Conservation (phyloP, 2,797 vertebrate genomes). For the Parambassis ranga region DNA sequence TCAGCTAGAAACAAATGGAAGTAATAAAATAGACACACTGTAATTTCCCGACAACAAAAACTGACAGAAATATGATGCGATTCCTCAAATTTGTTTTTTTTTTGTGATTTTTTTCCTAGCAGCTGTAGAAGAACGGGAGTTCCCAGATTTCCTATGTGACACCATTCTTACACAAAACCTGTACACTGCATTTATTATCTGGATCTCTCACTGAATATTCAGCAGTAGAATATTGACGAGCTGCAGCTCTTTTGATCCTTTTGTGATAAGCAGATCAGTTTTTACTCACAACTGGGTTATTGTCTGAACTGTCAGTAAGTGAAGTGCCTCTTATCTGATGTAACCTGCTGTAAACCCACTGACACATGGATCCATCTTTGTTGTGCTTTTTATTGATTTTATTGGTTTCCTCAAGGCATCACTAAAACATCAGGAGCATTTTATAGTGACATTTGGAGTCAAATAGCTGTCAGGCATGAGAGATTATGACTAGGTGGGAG, state of each 20-base stretch:
- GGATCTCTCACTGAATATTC: slow-evolving; percentile 16
- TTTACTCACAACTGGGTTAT: slow-evolving; percentile 3
- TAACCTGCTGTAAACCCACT: slow-evolving; percentile 21
- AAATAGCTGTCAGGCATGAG: neutral
- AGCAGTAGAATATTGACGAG: neutral
- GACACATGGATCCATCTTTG: neutral
- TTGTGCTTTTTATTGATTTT: neutral
- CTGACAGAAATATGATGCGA: neutral
- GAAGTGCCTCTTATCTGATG: slow-evolving; percentile 23
- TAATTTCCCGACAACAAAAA: slow-evolving; percentile 19
- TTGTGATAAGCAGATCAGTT: slow-evolving; percentile 5
- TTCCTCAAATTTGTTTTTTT: neutral
- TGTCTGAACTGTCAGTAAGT: slow-evolving; percentile 5
- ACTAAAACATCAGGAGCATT: neutral
- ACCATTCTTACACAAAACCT: neutral
- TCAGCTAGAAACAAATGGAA: slow-evolving; percentile 9
- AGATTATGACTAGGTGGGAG: neutral
- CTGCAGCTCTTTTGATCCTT: slow-evolving; percentile 24
- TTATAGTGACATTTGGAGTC: neutral
- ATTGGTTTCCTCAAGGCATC: neutral
- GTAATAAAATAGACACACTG: slow-evolving; percentile 21
- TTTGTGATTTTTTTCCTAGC: too few relatives aligned
- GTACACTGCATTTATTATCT: neutral
- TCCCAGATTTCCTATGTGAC: neutral
- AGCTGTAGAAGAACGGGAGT: neutral